A percentile compares a stretch with the other conserved stretches of the same genome.
Evolutionary conservation across 2,113 vertebrate genomes (phyloP).

Genomic region (Dicerorhinus sumatrensis): DNA sequence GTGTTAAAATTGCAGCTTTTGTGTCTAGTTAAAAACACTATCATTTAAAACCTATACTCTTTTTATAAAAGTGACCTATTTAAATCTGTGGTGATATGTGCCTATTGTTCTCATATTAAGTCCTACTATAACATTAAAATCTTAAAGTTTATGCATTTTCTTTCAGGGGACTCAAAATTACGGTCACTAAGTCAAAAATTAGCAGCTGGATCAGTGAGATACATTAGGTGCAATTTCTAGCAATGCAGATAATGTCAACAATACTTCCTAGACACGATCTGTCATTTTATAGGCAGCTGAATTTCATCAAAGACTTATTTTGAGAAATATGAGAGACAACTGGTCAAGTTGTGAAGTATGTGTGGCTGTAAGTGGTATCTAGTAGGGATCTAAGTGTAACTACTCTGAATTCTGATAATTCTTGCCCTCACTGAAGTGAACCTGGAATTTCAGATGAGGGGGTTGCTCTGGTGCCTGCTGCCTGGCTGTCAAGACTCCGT

Average conservation of each 20-base stretch:
- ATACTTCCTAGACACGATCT: neutral
- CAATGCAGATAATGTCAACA: slow-evolving; percentile 7
- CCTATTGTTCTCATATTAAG: slow-evolving; percentile 23
- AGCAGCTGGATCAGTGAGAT: neutral
- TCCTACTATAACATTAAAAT: slow-evolving; percentile 41
- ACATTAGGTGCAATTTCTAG: neutral
- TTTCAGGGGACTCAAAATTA: slow-evolving; percentile 32
- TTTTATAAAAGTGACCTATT: slow-evolving; percentile 8
- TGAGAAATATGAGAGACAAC: neutral
- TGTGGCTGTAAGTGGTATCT: neutral
- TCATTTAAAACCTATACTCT: slow-evolving; percentile 1
- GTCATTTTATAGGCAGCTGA: neutral
- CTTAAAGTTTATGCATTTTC: neutral
- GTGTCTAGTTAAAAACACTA: slow-evolving; percentile 7
- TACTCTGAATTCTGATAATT: neutral
- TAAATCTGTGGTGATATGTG: slow-evolving; percentile 16
- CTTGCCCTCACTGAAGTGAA: neutral
- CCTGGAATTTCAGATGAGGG: slow-evolving; percentile 1
- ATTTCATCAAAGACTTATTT: slow-evolving; percentile 11
- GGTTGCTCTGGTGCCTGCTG: neutral
- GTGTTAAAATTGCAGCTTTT: slow-evolving; percentile 21
- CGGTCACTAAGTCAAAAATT: slow-evolving; percentile 18
- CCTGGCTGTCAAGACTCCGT: neutral
- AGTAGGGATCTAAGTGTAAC: neutral
- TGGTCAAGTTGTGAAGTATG: neutral